A percentile compares a stretch with the other conserved stretches of the same genome.
Evolutionary conservation across 2,888 invertebrate species (phyloP).

Genomic region (Nemurella pictetii): DNA sequence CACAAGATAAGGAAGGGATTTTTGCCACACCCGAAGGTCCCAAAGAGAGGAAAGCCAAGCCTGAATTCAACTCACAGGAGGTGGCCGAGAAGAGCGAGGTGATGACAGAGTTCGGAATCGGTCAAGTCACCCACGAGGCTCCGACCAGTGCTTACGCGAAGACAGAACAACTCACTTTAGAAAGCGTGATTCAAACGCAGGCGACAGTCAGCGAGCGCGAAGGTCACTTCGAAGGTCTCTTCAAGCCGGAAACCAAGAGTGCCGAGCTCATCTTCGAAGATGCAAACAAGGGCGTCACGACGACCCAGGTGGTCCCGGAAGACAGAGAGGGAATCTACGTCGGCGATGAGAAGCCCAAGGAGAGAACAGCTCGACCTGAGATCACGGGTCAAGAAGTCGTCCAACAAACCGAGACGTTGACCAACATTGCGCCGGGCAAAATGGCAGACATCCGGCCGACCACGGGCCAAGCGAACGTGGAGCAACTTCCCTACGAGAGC

Average conservation of each 20-base stretch:
- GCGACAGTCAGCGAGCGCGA: constrained; percentile 59
- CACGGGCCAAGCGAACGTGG: constrained; percentile 47
- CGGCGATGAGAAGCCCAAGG: constrained; percentile 43
- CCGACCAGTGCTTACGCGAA: constrained; percentile 48
- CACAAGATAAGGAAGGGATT: constrained; percentile 42
- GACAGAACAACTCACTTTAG: constrained; percentile 51
- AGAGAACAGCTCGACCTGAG: constrained; percentile 47
- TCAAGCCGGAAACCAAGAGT: constrained; percentile 45
- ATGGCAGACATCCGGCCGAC: constrained; percentile 35
- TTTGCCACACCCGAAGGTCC: constrained; percentile 43
- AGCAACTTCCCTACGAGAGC: constrained; percentile 48
- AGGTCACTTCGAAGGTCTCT: constrained; percentile 50
- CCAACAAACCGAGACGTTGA: constrained; percentile 49
- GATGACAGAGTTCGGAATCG: constrained; percentile 42
- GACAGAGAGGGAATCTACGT: constrained; percentile 44
- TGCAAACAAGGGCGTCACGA: constrained; percentile 45
- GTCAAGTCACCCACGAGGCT: constrained; percentile 43
- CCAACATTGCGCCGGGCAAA: constrained; percentile 41
- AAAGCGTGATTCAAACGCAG: constrained; percentile 57
- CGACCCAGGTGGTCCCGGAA: constrained; percentile 45
- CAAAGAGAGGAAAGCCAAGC: constrained; percentile 44
- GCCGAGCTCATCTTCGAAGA: constrained; percentile 45
- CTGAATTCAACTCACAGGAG: constrained; percentile 45
- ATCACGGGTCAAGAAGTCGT: constrained; percentile 53
- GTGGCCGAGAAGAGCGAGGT: constrained; percentile 46